Evolutionary conservation across 2,888 invertebrate species (phyloP).

Genomic region (Galeruca laticollis): DNA sequence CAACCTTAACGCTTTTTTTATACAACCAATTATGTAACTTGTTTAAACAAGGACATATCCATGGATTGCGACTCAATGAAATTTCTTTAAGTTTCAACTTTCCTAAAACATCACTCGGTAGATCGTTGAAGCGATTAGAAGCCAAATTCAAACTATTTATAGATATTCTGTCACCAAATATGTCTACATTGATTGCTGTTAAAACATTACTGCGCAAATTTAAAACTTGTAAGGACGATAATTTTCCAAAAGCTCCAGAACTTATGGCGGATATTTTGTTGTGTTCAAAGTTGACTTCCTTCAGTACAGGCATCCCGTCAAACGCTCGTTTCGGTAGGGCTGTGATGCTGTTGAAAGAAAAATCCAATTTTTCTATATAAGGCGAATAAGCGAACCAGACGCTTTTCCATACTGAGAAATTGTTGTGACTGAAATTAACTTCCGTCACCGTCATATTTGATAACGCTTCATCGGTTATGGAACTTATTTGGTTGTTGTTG

Average conservation of each 20-base stretch:
- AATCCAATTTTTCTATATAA: slow-evolving; percentile 19
- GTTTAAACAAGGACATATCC: slow-evolving; percentile 19
- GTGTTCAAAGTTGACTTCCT: slow-evolving; percentile 14
- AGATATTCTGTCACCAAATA: slow-evolving; percentile 8
- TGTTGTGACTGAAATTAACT: slow-evolving; percentile 26
- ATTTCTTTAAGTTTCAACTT: slow-evolving; percentile 14
- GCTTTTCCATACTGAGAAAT: slow-evolving; percentile 13
- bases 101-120: neutral
- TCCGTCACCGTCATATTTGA: slow-evolving; percentile 30
- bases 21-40: slow-evolving; percentile 7
- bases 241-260: slow-evolving; percentile 5
- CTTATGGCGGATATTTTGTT: slow-evolving; percentile 17
- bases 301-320: slow-evolving; percentile 6
- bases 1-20: neutral
- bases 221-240: slow-evolving; percentile 1
- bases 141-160: slow-evolving; percentile 14
- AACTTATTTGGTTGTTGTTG: slow-evolving; percentile 22
- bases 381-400: slow-evolving; percentile 28
- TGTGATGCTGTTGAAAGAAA: slow-evolving; percentile 13
- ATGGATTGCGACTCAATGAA: slow-evolving; percentile 8
- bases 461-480: slow-evolving; percentile 29
- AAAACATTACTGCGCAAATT: slow-evolving; percentile 20
- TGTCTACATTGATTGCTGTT: neutral
- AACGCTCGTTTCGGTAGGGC: slow-evolving; percentile 16
- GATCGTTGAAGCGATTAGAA: slow-evolving; percentile 11